Base-by-base conservation (phyloP, 2,113 vertebrate genomes). In the Percopsis transmontana region DNA sequence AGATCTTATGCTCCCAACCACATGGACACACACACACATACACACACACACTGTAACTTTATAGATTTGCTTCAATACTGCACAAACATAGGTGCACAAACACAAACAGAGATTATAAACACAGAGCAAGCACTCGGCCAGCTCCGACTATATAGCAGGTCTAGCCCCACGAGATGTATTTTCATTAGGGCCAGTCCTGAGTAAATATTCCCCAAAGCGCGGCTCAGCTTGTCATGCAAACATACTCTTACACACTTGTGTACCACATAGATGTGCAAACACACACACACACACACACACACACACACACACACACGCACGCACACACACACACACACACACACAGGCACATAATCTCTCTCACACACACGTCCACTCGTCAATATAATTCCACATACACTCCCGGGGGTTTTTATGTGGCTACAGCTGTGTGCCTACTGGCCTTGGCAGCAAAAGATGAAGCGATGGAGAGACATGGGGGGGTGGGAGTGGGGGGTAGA, bases 381-480 rank as follows among this genome's bases (percentile, higher is more conserved):
- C 65, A 65, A 74, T 64, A 48, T 68, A 81, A 70, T 65, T 76
- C 70, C 72, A 68, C 73, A 67, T 57, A 76, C 66, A 62, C 85
- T 82, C 74, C 50, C n/a, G n/a, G 81, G 84, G 84, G 63, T 70
- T 79, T 85, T 81, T 68, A 62, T 84, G 70, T 69, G 64, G 84
- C 78, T 90, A 62, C 88, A 88, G 86, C 82, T 89, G 85, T 83
- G 77, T 82, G 82, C 86, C 89, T 79, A 66, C 67, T 86, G 80
- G 78, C 81, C 40, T 51, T 77, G 76, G 73, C 76, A 80, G 70
- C 60, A 58, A 24, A 78, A 72, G 38, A 18, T 20, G n/a, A 58
- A 40, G 74, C 55, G 48, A 40, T 27, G 15, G 59, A 58, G 16
- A 33, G 51, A 61, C 50, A 20, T 8, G 57, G 41, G 42, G 66